These are phyloP conservation scores for Auanema sp. DNA, from an alignment of 2,888 invertebrate species.

Conservation along the genomic window DNA sequence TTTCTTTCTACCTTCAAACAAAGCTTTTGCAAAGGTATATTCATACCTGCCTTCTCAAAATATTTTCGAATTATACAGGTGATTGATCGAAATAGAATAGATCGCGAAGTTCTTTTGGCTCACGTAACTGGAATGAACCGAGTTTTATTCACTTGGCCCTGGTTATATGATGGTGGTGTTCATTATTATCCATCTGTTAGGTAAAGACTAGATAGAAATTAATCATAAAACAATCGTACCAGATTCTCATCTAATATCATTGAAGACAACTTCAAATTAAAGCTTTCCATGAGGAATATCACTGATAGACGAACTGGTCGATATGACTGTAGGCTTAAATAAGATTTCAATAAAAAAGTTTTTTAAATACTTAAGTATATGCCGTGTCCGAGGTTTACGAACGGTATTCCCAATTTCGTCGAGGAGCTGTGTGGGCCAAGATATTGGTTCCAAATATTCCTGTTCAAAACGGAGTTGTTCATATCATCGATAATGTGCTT, in stretches of 20 bases:
- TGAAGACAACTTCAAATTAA: slow-evolving; percentile 64
- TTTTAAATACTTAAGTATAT: slow-evolving; percentile 52
- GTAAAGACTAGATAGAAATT: slow-evolving; percentile 12
- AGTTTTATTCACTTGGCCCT: slow-evolving; percentile 63
- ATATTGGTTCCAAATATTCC: slow-evolving; percentile 64
- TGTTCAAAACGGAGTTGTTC: slow-evolving; percentile 64
- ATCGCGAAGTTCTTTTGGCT: slow-evolving; percentile 62
- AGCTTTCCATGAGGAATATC: slow-evolving; percentile 62
- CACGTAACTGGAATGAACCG: slow-evolving; percentile 63
- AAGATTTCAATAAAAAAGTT: too few species aligned
- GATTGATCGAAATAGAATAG: slow-evolving; percentile 60
- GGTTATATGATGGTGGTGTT: slow-evolving; percentile 63
- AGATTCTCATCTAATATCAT: slow-evolving; percentile 63
- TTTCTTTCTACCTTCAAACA: slow-evolving; percentile 64
- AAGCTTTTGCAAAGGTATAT: slow-evolving; percentile 60
- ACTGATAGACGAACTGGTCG: slow-evolving; percentile 63
- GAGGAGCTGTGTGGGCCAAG: slow-evolving; percentile 65
- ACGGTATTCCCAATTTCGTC: slow-evolving; percentile 60
- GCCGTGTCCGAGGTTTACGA: slow-evolving; percentile 64
- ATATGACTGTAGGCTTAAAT: slow-evolving; percentile 56
- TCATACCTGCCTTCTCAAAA: background rate
- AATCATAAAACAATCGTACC: slow-evolving; percentile 1
- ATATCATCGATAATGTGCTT: slow-evolving; percentile 64
- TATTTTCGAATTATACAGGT: slow-evolving; percentile 29
- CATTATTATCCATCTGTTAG: slow-evolving; percentile 62